Base-by-base conservation (phyloP, 2,113 vertebrate genomes). In the Notiomystis cincta region DNA sequence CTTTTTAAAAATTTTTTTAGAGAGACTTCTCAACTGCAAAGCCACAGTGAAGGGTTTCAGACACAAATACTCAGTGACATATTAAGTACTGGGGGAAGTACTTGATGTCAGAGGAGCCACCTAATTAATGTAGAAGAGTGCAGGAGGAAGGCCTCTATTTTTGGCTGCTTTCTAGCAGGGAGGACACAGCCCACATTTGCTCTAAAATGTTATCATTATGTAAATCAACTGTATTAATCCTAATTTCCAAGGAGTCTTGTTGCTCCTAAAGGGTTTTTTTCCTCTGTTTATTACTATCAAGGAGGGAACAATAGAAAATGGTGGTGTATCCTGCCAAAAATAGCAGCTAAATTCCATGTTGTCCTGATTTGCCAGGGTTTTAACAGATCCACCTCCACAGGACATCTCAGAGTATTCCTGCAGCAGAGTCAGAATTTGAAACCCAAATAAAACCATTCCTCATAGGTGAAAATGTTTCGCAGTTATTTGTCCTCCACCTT, bases 181-280 rank as follows among this genome's bases (percentile, higher is more conserved):
- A 97, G 96, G 86, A 87, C 79, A 87, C 67, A 92, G 78, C 81
- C 87, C 87, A 93, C 44, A 64, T 95, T 95, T 94, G 62, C 78
- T 96, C 96, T 87, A 95, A 94, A 94, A 94, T 92, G 53, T 38
- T 95, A 96, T 87, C 80, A 87, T 97, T 97, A 98, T 97, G 93
- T 93, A 97, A 97, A 97, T 96, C 84, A 95, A 90, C 85, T 82
- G 62, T 89, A 96, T 95, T 95, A 97, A 97, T 95, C 83, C 80
- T 60, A 67, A 96, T 87, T 94, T 96, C 73, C 38, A 42, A 94
- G 72, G 66, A 96, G 51, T 82, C 77, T 92, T 96, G 70, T 90
- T 85, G 79, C 38, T 96, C 82, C 92, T 94, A 93, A 94, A 96
- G 71, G 48, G 0, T 2, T 87, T 89, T 31, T n/a, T 35, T 7